Evolutionary conservation across 2,113 vertebrate species (phyloP).

Genomic region (Reinhardtius hippoglossoides): DNA sequence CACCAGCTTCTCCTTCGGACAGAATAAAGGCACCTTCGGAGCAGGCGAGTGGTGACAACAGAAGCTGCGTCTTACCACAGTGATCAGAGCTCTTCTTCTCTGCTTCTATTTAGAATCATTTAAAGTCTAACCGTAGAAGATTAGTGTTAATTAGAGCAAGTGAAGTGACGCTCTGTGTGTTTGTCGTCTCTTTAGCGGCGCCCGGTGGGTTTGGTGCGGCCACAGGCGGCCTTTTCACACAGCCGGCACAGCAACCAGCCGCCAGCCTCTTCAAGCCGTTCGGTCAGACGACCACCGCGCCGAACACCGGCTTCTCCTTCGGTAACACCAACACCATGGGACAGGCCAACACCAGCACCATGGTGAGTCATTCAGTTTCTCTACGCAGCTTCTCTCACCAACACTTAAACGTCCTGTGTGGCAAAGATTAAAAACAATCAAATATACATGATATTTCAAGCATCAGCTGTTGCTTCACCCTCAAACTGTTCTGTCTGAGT

Average conservation of each 20-base stretch:
- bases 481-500: too few relatives aligned
- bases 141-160: not conserved
- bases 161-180: not conserved
- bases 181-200: constrained; percentile 53
- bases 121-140: too few relatives aligned
- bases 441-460: not conserved
- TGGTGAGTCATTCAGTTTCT: constrained; percentile 79
- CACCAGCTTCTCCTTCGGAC: constrained; percentile 90
- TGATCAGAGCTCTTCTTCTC: too few relatives aligned
- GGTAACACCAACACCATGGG: constrained; percentile 89
- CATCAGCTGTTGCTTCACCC: not conserved
- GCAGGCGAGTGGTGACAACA: constrained; percentile 80
- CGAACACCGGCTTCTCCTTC: constrained; percentile 90
- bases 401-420: not conserved
- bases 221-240: constrained; percentile 88
- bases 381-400: not conserved
- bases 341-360: constrained; percentile 90
- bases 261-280: constrained; percentile 93
- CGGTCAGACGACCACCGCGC: constrained; percentile 88
- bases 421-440: not conserved
- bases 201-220: constrained; percentile 87
- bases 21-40: constrained; percentile 91
- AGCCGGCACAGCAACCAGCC: constrained; percentile 65
- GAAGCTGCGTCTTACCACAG: not conserved
- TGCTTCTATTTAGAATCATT: not conserved